Evolutionary conservation across 2,113 vertebrate species (phyloP).

Genomic region (Proterorhinus semilunaris): DNA sequence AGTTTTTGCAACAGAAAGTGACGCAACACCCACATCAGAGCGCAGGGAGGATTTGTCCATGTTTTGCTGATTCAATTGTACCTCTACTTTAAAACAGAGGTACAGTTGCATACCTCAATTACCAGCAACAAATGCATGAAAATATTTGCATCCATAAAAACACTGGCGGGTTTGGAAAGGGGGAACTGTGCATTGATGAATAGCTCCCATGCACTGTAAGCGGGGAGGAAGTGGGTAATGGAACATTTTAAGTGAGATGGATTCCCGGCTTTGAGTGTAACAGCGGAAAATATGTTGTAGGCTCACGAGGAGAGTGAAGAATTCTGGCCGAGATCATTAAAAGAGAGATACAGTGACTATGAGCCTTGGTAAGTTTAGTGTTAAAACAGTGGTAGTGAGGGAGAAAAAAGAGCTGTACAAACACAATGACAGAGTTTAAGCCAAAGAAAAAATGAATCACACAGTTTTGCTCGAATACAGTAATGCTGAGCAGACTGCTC

Average conservation of each 20-base stretch:
- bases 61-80: background rate
- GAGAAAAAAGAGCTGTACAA: too few species aligned
- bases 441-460: slow-evolving; percentile 11
- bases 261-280: slow-evolving; percentile 29
- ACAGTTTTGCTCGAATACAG: background rate
- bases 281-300: slow-evolving; percentile 49
- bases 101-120: background rate
- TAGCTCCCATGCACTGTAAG: background rate
- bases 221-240: background rate
- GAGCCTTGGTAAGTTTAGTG: slow-evolving; percentile 19
- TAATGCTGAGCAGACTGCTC: slow-evolving; percentile 1
- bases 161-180: background rate
- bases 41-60: background rate
- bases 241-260: slow-evolving; percentile 15
- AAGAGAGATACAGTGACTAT: slow-evolving; percentile 32
- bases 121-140: background rate
- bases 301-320: slow-evolving; percentile 15
- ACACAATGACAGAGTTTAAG: slow-evolving; percentile 5
- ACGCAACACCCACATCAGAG: background rate
- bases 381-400: slow-evolving; percentile 5
- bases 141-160: background rate
- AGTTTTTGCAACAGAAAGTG: background rate
- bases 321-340: slow-evolving; percentile 43
- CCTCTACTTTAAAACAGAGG: background rate
- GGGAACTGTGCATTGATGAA: background rate